These are phyloP conservation scores for Cyprinodon tularosa DNA, from an alignment of 2,113 vertebrate species.

Conservation along the genomic window DNA sequence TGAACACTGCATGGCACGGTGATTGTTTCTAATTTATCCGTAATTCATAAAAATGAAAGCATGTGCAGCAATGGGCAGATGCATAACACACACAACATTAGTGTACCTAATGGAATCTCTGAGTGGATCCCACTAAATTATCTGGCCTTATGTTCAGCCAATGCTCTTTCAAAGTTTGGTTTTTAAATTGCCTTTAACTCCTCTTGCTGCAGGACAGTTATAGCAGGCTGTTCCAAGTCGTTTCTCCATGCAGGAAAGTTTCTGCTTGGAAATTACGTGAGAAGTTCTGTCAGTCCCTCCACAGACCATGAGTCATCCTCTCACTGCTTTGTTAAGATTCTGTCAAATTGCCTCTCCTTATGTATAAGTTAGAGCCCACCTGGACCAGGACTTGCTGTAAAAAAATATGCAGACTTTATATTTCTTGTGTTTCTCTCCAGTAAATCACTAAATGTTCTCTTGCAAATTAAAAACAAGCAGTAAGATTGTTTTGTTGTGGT, in stretches of 20 bases:
- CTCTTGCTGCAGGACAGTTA: slow-evolving; percentile 24
- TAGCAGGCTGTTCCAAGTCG: slow-evolving; percentile 38
- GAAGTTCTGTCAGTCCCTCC: slow-evolving; percentile 25
- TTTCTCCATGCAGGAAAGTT: slow-evolving; percentile 33
- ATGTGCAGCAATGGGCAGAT: background rate
- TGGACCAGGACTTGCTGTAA: slow-evolving; percentile 14
- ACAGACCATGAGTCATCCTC: slow-evolving; percentile 63
- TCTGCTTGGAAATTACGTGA: slow-evolving; percentile 62
- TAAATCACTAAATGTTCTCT: background rate
- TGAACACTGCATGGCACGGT: slow-evolving; percentile 3
- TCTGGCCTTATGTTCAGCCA: slow-evolving; percentile 13
- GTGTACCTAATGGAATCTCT: slow-evolving; percentile 35
- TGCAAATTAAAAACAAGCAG: slow-evolving; percentile 2
- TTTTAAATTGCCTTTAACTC: background rate
- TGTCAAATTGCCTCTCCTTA: slow-evolving; percentile 18
- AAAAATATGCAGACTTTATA: slow-evolving; percentile 2
- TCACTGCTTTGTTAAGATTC: slow-evolving; percentile 25
- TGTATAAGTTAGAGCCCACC: slow-evolving; percentile 27
- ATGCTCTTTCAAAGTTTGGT: slow-evolving; percentile 23
- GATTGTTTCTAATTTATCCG: slow-evolving; percentile 3
- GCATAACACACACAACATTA: background rate
- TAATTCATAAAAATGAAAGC: slow-evolving; percentile 18
- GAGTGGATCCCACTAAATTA: slow-evolving; percentile 16
- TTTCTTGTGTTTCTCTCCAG: background rate
- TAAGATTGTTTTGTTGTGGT: slow-evolving; percentile 11